These are phyloP conservation scores for Drosophila neotestacea DNA, from an alignment of 2,888 invertebrate species.

Conservation along the genomic window DNA sequence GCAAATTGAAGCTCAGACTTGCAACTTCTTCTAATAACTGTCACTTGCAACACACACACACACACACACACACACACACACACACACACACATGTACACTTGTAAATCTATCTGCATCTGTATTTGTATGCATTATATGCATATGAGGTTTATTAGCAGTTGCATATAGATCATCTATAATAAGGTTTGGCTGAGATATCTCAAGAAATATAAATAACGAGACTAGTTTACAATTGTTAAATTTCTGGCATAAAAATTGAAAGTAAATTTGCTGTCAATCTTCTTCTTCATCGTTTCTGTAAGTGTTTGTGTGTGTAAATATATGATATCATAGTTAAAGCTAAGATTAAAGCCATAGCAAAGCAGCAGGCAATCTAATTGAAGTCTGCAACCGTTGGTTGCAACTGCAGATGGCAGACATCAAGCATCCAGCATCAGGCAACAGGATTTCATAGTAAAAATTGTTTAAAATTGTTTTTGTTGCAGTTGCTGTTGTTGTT, in stretches of 20 bases:
- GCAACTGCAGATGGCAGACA: slow-evolving; percentile 54
- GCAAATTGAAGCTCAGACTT: slow-evolving; percentile 30
- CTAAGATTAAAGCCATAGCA: slow-evolving; percentile 25
- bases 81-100: background rate
- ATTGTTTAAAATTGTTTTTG: slow-evolving; percentile 24
- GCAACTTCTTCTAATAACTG: slow-evolving; percentile 50
- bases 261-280: background rate
- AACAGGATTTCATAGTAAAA: slow-evolving; percentile 41
- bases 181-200: too few relatives aligned
- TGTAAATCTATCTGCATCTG: background rate
- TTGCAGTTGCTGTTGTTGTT: slow-evolving; percentile 8
- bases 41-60: slow-evolving; percentile 29
- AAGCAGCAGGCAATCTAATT: slow-evolving; percentile 59
- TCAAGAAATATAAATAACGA: background rate
- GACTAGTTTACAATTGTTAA: background rate
- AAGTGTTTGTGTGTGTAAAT: background rate
- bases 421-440: slow-evolving; percentile 25
- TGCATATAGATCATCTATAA: background rate
- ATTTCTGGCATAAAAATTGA: too few relatives aligned
- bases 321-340: slow-evolving; percentile 2
- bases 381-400: slow-evolving; percentile 30
- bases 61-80: background rate
- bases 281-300: background rate
- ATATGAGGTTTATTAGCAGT: background rate
- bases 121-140: background rate